phyloP scores from a whole-genome alignment of 2,113 vertebrate genomes.

The Lathamus discolor region DNA sequence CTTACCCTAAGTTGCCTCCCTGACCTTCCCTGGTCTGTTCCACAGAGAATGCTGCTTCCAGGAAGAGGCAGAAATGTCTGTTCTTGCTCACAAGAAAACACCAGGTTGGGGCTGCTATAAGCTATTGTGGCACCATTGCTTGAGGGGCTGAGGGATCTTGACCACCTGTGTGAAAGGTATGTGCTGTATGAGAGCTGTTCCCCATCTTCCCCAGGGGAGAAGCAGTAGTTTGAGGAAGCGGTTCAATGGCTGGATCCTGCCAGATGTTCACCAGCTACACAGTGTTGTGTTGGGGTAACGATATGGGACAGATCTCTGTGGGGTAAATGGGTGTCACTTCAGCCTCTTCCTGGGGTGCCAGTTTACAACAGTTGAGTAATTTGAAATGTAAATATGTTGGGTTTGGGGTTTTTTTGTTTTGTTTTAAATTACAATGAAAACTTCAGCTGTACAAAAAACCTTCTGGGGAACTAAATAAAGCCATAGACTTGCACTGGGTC shows the following conservation, averaged over 20 bases:
- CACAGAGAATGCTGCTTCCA: neutral
- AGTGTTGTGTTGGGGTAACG: accelerated
- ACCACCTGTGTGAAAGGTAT: neutral
- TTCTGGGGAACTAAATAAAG: neutral
- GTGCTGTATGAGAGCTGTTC: neutral
- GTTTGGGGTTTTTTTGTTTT: accelerated
- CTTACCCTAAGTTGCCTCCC: accelerated
- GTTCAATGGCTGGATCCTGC: neutral
- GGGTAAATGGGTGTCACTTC: neutral
- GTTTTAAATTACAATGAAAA: neutral
- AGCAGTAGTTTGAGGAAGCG: neutral
- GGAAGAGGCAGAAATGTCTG: neutral
- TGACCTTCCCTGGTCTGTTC: neutral
- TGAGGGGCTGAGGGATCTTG: neutral
- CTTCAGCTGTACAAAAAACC: neutral
- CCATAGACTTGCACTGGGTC: neutral
- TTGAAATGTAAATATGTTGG: neutral
- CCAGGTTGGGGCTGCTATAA: neutral
- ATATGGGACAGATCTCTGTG: neutral
- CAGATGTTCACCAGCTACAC: neutral
- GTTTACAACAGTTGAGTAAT: neutral
- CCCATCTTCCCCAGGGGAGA: neutral
- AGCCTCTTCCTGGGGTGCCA: neutral
- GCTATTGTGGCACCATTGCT: neutral
- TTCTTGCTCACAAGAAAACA: neutral